Conservation (phyloP, 2,888 invertebrate species). For the Trichacis sp. region DNA sequence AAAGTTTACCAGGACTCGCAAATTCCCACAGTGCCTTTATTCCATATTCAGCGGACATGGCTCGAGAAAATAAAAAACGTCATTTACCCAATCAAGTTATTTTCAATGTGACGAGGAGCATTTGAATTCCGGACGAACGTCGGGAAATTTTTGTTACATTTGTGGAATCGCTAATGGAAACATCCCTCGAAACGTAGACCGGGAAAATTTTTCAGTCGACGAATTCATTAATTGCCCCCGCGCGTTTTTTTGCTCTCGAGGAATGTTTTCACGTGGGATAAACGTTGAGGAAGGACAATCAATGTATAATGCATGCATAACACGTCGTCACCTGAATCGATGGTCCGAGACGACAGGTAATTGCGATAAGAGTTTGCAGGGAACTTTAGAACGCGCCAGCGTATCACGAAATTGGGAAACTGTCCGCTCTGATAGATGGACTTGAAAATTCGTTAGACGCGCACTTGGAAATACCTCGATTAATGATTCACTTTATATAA, state of each 20-base stretch:
- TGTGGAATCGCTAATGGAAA: not conserved
- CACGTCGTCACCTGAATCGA: constrained; percentile 47
- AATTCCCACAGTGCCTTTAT: constrained; percentile 8
- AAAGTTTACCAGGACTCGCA: constrained; percentile 62
- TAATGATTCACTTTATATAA: constrained; percentile 2
- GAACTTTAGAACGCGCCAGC: constrained; percentile 31
- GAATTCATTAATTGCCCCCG: not conserved
- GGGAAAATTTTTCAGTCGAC: not conserved
- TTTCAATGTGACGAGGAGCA: not conserved
- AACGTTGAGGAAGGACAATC: not conserved
- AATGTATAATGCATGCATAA: constrained; percentile 41
- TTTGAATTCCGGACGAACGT: not conserved
- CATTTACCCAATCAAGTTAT: not conserved
- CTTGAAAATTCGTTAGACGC: constrained; percentile 22
- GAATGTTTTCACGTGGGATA: not conserved
- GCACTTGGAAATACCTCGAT: constrained; percentile 6
- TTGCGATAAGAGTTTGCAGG: constrained; percentile 49
- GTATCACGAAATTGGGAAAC: constrained; percentile 36
- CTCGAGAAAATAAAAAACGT: constrained; percentile 9
- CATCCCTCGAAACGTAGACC: not conserved
- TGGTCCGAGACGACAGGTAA: constrained; percentile 45
- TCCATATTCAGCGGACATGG: not conserved
- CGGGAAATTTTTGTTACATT: not conserved
- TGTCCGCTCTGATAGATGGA: constrained; percentile 39
- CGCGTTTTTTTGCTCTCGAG: not conserved